A percentile compares a stretch with the other conserved stretches of the same genome.
Evolutionary conservation across 2,113 vertebrate species (phyloP).

Genomic region (Oreotrochilus melanogaster): DNA sequence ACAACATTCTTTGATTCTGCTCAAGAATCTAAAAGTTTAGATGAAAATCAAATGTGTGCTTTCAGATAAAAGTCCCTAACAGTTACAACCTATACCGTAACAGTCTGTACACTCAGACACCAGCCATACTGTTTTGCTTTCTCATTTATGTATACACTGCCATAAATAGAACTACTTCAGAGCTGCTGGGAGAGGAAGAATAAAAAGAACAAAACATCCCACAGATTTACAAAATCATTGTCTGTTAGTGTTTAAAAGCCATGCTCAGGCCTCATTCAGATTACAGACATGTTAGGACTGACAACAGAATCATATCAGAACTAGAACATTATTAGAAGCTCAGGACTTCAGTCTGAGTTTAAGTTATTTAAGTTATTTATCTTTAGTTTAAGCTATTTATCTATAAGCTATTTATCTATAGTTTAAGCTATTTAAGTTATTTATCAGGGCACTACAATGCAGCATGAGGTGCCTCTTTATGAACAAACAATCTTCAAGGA

Average conservation of each 20-base stretch:
- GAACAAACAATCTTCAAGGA: background rate
- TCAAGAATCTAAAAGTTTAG: background rate
- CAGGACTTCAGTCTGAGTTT: background rate
- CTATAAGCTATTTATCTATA: no score
- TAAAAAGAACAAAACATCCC: background rate
- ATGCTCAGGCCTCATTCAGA: background rate
- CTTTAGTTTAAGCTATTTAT: no score
- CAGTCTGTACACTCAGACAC: background rate
- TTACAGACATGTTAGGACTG: background rate
- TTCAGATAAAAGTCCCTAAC: background rate
- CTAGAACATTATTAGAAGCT: background rate
- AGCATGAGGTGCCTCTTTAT: background rate
- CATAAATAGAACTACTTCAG: background rate
- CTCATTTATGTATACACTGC: background rate
- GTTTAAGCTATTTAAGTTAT: background rate
- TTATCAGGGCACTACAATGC: background rate
- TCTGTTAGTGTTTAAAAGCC: background rate
- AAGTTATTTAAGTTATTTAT: background rate
- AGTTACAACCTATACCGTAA: background rate
- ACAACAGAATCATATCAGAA: background rate
- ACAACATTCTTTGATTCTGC: background rate
- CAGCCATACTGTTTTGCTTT: background rate
- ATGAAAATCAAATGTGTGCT: background rate
- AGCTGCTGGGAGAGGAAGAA: background rate
- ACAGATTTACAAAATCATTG: background rate